Base-by-base conservation (phyloP, 2,888 invertebrate species). In the Agriotes lineatus region DNA sequence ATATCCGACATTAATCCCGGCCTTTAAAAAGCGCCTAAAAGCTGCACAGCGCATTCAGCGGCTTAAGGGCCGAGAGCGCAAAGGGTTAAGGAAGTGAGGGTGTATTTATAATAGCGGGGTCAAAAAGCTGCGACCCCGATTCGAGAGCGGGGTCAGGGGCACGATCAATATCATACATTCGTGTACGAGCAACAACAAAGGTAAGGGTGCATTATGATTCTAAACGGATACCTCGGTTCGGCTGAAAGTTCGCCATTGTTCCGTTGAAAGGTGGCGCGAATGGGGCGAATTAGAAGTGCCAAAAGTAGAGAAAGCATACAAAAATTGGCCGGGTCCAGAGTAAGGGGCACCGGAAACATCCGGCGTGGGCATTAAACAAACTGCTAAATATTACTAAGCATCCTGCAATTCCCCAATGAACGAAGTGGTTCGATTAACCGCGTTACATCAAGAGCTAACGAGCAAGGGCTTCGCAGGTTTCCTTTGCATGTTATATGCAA, bases 51-150 rank as follows among this genome's bases (percentile, higher is more conserved):
- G 3, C 50, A 61, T 50, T 66, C 42, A 62, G 45, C 62, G 35
- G 16, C 35, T 33, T 35, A 57, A 58, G 61, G 61, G 54, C 52
- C 60, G 59, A 61, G 35, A 56, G 58, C 48, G 45, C 50, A 69
- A 63, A 66, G 71, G 69, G 66, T 66, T 69, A 59, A 61, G 58
- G 64, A 56, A 58, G 64, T 44, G 62, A 66, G 65, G 65, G 62
- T 64, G 67, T 70, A 70, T 68, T 74, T 72, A 73, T 73, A 73
- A 70, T 70, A 57, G 66, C 39, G 25, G 74, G 72, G 73, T 68
- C 72, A 72, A 71, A 72, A 71, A 72, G 74, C 73, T 66, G 69
- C 73, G 72, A 75, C 75, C 74, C 75, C 70, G 72, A 71, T 74
- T 67, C 35, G 59, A 48, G 59, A 61, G 69, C 73, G 71, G 73